Evolutionary conservation across 2,888 invertebrate species (phyloP), one percentile per base, ranked within the genome.

Genomic region (Dorcus parallelipipedus): DNA sequence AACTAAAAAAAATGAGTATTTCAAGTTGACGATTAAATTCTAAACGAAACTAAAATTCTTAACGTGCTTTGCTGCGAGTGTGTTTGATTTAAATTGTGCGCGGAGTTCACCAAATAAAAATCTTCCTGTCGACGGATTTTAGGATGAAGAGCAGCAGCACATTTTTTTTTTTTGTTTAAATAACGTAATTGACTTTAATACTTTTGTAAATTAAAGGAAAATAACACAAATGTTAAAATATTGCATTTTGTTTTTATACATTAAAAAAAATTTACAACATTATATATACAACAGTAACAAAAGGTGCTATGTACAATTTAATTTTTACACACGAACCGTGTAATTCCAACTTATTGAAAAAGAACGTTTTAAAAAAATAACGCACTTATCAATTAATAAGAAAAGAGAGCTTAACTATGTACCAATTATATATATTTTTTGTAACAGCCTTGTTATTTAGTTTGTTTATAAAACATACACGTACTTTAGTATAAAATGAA

Each of bases 401-500:
- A 59, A 26, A 55, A 59, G 59, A 59, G 59, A 59, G 59, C 59
- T 59, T 51, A 59, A 52, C 59, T 59, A 59, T 52, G 23, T 54
- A 54, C 33, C 40, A 56, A 56, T 59, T 62, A 61, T 61, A 64
- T 64, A 14, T 65, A 61, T 62, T 67, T 65, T 64, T 67, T 67
- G 65, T 71, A 74, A 74, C 73, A 73, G 73, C 73, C 73, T 73
- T 73, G 61, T 70, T 71, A 69, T 69, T 69, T 68, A 63, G 65
- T 71, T 69, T 70, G 68, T 69, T 71, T 71, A 72, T 69, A 72
- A 71, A 72, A 71, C 69, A 70, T 71, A 72, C 71, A 71, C 42
- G 26, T 52, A 43, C 45, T 49, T 43, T 54, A 59, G 14, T 56
- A 59, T 52, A 14, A 53, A 54, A 49, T 50, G 49, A 56, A 39